Percentiles rank a stretch among this genome's conserved stretches.
Conservation (phyloP, 2,797 vertebrate genomes). For the Neoniphon sammara region DNA sequence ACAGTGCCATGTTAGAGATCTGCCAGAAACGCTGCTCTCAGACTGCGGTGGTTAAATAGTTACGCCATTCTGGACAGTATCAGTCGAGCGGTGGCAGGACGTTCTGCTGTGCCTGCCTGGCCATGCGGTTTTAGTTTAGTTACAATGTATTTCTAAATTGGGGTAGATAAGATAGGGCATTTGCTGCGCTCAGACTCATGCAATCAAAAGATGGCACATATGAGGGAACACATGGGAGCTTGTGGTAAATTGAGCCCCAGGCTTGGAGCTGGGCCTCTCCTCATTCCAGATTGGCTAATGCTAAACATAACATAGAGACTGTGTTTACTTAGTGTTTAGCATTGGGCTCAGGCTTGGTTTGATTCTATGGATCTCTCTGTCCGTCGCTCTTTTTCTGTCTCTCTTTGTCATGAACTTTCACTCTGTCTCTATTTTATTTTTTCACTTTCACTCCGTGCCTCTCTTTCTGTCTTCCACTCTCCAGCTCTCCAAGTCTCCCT, state of each 20-base stretch:
- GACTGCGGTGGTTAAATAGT: conserved; percentile 56
- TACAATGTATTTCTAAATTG: conserved; percentile 55
- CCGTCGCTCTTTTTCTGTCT: conserved; percentile 34
- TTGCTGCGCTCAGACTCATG: conserved; percentile 46
- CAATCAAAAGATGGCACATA: conserved; percentile 66
- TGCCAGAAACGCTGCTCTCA: conserved; percentile 56
- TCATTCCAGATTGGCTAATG: conserved; percentile 51
- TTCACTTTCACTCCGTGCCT: background rate
- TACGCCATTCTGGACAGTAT: conserved; percentile 53
- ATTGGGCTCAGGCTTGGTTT: conserved; percentile 33
- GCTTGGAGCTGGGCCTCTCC: conserved; percentile 40
- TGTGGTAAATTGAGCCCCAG: conserved; percentile 56
- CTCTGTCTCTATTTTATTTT: background rate
- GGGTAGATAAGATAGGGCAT: conserved; percentile 59
- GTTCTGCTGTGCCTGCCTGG: conserved; percentile 29
- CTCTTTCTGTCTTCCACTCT: background rate
- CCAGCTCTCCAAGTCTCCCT: background rate
- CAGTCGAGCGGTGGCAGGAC: conserved; percentile 43
- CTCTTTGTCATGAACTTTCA: conserved; percentile 7
- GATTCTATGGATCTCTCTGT: conserved; percentile 20
- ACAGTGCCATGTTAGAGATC: conserved; percentile 46
- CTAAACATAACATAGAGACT: conserved; percentile 53
- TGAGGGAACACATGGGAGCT: conserved; percentile 24
- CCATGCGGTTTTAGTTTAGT: conserved; percentile 54
- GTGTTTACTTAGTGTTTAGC: conserved; percentile 52